Evolutionary conservation across 2,113 vertebrate genomes (phyloP).

Genomic region (Python bivittatus): DNA sequence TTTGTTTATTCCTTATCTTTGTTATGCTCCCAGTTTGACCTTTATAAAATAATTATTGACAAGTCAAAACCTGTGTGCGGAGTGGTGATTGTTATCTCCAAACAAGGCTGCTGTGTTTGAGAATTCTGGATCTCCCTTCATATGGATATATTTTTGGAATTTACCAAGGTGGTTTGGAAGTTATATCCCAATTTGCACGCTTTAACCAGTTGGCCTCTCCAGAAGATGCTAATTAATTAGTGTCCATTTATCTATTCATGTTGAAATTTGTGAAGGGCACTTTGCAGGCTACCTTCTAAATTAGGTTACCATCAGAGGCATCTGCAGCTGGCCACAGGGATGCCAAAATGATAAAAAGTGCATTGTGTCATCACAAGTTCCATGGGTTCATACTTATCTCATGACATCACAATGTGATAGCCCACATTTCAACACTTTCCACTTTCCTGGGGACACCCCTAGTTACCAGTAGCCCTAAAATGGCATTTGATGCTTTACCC

Average conservation of each 20-base stretch:
- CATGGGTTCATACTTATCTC: background rate
- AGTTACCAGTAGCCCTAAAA: background rate
- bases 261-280: background rate
- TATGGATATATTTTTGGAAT: background rate
- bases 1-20: constrained; percentile 16
- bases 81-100: background rate
- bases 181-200: background rate
- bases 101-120: background rate
- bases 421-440: background rate
- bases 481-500: background rate
- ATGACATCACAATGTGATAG: background rate
- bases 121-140: no score
- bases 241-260: background rate
- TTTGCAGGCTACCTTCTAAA: background rate
- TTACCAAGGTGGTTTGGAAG: background rate
- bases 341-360: background rate
- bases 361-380: background rate
- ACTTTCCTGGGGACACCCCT: background rate
- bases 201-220: background rate
- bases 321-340: background rate
- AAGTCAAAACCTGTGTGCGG: background rate
- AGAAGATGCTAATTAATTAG: background rate
- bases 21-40: constrained; percentile 4
- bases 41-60: background rate
- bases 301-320: background rate